Conservation (phyloP, 1,140 invertebrate genomes). For the Venturia canescens region DNA sequence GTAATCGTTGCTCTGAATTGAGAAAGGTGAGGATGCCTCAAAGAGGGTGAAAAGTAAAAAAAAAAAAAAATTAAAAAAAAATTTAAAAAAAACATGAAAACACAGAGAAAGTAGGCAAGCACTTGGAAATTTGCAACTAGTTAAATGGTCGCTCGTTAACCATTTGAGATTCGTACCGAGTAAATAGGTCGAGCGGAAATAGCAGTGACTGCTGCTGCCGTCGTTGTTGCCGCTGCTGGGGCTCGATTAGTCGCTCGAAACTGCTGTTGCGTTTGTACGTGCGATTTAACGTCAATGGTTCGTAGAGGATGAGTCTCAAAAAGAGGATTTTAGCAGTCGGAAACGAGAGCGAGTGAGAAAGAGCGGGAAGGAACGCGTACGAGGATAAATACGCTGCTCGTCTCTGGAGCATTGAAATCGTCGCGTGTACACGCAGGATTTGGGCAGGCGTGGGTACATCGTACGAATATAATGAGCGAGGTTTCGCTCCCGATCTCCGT, state of each 20-base stretch:
- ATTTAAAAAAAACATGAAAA: slow-evolving; percentile 6
- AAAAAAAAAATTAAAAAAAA: slow-evolving; percentile 22
- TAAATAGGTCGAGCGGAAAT: slow-evolving; percentile 68
- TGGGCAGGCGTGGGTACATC: too few relatives aligned
- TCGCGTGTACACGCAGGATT: too few relatives aligned
- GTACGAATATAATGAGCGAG: too few relatives aligned
- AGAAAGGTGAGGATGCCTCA: too few relatives aligned
- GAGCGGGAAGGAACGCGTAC: slow-evolving; percentile 12
- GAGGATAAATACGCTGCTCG: neutral
- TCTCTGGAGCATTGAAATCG: too few relatives aligned
- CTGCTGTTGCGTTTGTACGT: slow-evolving; percentile 43
- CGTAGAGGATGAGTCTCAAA: slow-evolving; percentile 21
- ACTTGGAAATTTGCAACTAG: slow-evolving; percentile 53
- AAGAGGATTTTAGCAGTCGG: neutral
- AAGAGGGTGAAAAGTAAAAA: too few relatives aligned
- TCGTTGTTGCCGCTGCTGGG: too few relatives aligned
- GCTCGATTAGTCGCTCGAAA: slow-evolving; percentile 57
- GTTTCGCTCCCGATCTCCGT: too few relatives aligned
- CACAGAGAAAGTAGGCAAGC: slow-evolving; percentile 30
- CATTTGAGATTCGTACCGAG: slow-evolving; percentile 42
- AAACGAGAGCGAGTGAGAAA: too few relatives aligned
- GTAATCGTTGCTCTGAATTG: too few relatives aligned
- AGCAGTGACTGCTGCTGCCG: slow-evolving; percentile 34
- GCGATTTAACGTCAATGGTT: slow-evolving; percentile 66
- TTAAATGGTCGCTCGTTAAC: slow-evolving; percentile 66